Evolutionary conservation across 2,113 vertebrate species (phyloP).

Genomic region (Microtus pennsylvanicus): DNA sequence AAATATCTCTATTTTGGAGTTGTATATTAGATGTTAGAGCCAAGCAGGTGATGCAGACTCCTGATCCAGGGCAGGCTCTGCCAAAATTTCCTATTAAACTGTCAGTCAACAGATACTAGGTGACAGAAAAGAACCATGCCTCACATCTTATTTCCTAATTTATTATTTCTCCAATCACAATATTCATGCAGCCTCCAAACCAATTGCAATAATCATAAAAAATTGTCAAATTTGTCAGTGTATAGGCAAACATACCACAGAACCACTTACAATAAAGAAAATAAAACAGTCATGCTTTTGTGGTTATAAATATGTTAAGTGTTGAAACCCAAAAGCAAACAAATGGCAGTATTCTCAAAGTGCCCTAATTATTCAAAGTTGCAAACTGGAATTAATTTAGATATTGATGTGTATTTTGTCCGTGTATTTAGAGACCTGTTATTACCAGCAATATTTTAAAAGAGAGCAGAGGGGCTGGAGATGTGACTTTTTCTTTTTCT

Average conservation of each 20-base stretch:
- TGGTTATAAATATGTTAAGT: not conserved
- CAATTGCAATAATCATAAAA: constrained; percentile 24
- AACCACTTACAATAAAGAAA: not conserved
- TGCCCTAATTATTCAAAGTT: not conserved
- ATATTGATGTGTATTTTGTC: not conserved
- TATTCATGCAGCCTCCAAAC: not conserved
- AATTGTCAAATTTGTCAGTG: constrained; percentile 1
- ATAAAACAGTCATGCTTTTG: not conserved
- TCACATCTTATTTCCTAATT: constrained; percentile 32
- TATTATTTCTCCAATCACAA: constrained; percentile 32
- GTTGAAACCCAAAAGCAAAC: not conserved
- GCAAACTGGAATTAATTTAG: constrained; percentile 13
- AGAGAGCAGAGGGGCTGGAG: not conserved
- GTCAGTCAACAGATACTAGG: constrained; percentile 33
- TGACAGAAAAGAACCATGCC: constrained; percentile 3
- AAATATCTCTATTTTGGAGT: constrained; percentile 27
- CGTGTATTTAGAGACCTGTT: not conserved
- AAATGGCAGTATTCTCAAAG: not conserved
- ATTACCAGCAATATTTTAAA: not conserved
- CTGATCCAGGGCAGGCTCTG: constrained; percentile 44
- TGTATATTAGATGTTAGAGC: constrained; percentile 11
- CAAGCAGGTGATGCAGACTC: not conserved
- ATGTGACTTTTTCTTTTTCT: too few species aligned
- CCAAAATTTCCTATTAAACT: constrained; percentile 68
- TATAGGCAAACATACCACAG: not conserved